Conservation (phyloP, 2,113 vertebrate genomes). For the Dipodomys merriami region DNA sequence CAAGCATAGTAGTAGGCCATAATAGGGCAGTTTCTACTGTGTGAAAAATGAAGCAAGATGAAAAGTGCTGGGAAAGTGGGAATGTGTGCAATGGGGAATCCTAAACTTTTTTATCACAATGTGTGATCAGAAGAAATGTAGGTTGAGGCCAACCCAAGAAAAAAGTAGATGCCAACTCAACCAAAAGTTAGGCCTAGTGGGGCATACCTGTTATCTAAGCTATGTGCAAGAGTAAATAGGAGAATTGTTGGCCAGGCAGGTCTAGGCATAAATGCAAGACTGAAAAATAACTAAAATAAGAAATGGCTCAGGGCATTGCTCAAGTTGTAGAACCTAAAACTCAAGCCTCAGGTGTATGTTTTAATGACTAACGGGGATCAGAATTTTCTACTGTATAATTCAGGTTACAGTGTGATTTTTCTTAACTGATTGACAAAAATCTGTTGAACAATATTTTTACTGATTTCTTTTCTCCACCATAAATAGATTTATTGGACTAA, state of each 20-base stretch:
- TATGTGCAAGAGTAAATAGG: too few relatives aligned
- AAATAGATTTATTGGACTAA: not conserved
- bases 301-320: too few relatives aligned
- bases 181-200: too few relatives aligned
- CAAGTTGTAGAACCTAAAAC: too few relatives aligned
- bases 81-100: not conserved
- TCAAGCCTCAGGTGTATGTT: not conserved
- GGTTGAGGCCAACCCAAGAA: too few relatives aligned
- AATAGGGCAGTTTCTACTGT: not conserved
- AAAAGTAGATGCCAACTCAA: too few relatives aligned
- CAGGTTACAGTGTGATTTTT: not conserved
- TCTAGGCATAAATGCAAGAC: too few relatives aligned
- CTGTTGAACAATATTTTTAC: not conserved
- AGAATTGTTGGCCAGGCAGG: too few relatives aligned
- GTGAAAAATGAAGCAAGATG: not conserved
- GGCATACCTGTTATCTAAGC: too few relatives aligned
- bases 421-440: not conserved
- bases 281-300: too few relatives aligned
- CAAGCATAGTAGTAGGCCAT: not conserved
- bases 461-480: not conserved
- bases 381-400: not conserved
- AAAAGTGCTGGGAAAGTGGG: not conserved
- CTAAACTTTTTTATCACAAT: not conserved
- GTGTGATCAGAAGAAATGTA: not conserved
- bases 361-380: not conserved